A percentile compares a stretch with the other conserved stretches of the same genome.
phyloP scores from a whole-genome alignment of 2,888 invertebrate species.

The Psylliodes chrysocephalus region DNA sequence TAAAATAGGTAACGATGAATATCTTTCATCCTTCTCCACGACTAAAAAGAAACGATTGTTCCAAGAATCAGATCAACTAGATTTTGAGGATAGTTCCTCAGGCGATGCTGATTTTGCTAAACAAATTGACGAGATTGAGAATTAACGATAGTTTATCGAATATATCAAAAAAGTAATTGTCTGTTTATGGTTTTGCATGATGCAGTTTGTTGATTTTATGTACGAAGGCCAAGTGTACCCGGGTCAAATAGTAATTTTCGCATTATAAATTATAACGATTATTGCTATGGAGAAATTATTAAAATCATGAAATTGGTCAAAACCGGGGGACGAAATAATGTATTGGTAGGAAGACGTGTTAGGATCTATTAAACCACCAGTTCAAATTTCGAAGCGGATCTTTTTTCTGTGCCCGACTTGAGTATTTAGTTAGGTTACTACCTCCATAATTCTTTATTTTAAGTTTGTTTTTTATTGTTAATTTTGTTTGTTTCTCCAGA shows the following conservation, averaged over 20 bases:
- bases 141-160: background rate
- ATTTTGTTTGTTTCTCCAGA: too few relatives aligned
- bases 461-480: too few relatives aligned
- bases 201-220: conserved; percentile 25
- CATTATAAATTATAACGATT: conserved; percentile 14
- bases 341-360: conserved; percentile 23
- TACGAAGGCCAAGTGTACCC: conserved; percentile 29
- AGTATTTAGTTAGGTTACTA: too few relatives aligned
- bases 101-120: background rate
- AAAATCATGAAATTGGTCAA: conserved; percentile 35
- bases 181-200: background rate
- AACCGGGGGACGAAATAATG: conserved; percentile 17
- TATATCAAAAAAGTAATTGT: background rate
- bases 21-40: background rate
- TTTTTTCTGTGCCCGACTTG: too few relatives aligned
- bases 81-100: background rate
- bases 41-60: background rate
- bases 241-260: conserved; percentile 24
- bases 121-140: background rate
- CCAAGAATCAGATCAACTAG: background rate
- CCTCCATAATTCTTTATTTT: too few relatives aligned
- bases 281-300: conserved; percentile 34
- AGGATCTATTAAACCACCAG: conserved; percentile 26
- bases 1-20: background rate
- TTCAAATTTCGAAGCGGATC: conserved; percentile 28